Evolutionary conservation across 2,797 vertebrate species (phyloP), one percentile per base, ranked within the genome.

Genomic region (Siniperca scherzeri): DNA sequence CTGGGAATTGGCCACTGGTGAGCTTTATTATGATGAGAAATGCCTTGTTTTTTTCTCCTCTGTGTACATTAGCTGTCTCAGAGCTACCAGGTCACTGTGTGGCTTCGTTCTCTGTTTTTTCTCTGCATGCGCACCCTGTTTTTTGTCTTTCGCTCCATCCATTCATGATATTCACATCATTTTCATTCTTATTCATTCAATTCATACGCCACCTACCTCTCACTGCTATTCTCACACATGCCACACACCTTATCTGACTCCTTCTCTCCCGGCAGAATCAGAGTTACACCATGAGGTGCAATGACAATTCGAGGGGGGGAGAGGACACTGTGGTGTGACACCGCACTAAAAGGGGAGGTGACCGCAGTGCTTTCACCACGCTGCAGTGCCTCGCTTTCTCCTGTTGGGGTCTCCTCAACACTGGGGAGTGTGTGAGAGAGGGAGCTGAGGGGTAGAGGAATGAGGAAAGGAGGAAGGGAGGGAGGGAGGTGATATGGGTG

Each of bases 291-390:
- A 50, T 76, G 77, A 87, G 86, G 83, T 72, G 80, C 83, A 84
- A 70, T 81, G 86, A 81, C 80, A 78, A 19, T 74, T 57, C 1
- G 61, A 4, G 52, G 77, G 52, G 70, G 60, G 70, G 44, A 11
- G 62, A 19, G 74, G 62, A 74, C 64, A 83, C 64, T 36, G 78
- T 78, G 93, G 88, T 94, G 93, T 95, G 94, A 94, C 94, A 91
- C 92, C 82, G 93, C 94, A 94, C 93, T 92, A 89, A 92, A 95
- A 92, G 82, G 93, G 94, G 93, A 93, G 93, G 91, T 88, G 91
- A 92, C 95, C 93, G 91, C 95, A 94, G 92, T 90, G 89, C 84
- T 83, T 86, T 79, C 75, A 84, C 82, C 60, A 68, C 8, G 76
- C 74, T 95, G 95, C 93, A 94, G 82, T 95, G 85, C 88, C 84